Evolutionary conservation across 2,113 vertebrate species (phyloP).

Genomic region (Bambusicola thoracicus): DNA sequence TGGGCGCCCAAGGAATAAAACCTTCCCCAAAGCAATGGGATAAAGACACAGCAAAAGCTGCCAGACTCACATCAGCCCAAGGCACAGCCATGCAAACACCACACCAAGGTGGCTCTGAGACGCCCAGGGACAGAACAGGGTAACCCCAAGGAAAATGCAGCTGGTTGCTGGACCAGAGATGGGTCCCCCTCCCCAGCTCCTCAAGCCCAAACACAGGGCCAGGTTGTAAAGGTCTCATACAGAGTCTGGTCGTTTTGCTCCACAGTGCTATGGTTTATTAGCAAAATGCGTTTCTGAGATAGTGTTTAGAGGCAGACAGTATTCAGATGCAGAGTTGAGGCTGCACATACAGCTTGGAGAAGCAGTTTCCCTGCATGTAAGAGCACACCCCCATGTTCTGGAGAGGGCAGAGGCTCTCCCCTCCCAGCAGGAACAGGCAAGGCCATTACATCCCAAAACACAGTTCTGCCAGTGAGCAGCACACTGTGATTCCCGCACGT

Average conservation of each 20-base stretch:
- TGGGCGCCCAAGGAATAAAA: neutral
- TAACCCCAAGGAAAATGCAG: neutral
- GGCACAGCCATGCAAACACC: neutral
- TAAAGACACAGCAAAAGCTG: neutral
- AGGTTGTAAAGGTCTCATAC: neutral
- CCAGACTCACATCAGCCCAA: neutral
- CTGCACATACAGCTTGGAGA: neutral
- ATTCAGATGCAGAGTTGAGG: rapidly evolving
- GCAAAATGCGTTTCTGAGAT: neutral
- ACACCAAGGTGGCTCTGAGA: neutral
- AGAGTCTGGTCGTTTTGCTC: rapidly evolving
- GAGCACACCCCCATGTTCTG: rapidly evolving
- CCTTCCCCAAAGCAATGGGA: neutral
- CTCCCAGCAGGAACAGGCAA: rapidly evolving
- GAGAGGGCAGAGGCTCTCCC: neutral
- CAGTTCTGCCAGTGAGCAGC: neutral
- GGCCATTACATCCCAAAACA: rapidly evolving
- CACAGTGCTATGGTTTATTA: rapidly evolving
- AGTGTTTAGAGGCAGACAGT: neutral
- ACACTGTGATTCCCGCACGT: rapidly evolving
- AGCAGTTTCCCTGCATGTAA: rapidly evolving
- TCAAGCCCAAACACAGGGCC: neutral
- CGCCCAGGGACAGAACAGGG: neutral
- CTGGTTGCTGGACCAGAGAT: neutral
- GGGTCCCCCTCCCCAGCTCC: too few species aligned